Evolutionary conservation across 2,888 invertebrate genomes (phyloP).

Genomic region (Caenorhabditis sp.): DNA sequence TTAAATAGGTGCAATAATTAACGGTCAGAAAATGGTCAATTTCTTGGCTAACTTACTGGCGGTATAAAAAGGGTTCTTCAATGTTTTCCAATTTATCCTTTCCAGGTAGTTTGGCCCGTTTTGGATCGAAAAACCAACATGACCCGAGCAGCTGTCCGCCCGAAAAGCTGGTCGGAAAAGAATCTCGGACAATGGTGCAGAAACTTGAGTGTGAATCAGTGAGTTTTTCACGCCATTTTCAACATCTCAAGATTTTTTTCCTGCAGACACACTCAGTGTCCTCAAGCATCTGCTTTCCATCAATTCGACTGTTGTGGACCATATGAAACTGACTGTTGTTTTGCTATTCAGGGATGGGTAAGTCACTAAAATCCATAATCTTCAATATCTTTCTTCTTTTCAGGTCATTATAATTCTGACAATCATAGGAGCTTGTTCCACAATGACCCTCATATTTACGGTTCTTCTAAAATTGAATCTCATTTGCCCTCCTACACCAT

Average conservation of each 20-base stretch:
- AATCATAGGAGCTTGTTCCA: slow-evolving; percentile 37
- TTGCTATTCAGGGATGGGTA: slow-evolving; percentile 67
- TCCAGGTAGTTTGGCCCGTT: slow-evolving; percentile 46
- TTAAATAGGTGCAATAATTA: too few relatives aligned
- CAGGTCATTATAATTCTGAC: slow-evolving; percentile 46
- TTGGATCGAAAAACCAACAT: slow-evolving; percentile 22
- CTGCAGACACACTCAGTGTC: slow-evolving; percentile 67
- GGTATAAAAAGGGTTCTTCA: too few relatives aligned
- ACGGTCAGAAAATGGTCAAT: too few relatives aligned
- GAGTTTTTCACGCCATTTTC: slow-evolving; percentile 11
- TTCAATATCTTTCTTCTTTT: slow-evolving; percentile 1
- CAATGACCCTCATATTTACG: slow-evolving; percentile 38
- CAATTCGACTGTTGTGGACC: slow-evolving; percentile 67
- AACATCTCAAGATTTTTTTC: background rate
- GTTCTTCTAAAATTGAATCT: slow-evolving; percentile 41
- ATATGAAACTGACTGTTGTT: slow-evolving; percentile 65
- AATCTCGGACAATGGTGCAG: slow-evolving; percentile 69
- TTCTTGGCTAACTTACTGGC: too few relatives aligned
- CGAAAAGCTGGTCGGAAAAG: slow-evolving; percentile 63
- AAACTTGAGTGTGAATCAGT: slow-evolving; percentile 63
- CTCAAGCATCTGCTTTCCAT: slow-evolving; percentile 63
- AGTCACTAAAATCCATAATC: slow-evolving; percentile 2
- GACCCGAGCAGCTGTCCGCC: slow-evolving; percentile 30
- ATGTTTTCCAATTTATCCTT: too few relatives aligned
- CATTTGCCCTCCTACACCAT: slow-evolving; percentile 27